These are phyloP conservation scores for Lophura swinhoii DNA, from an alignment of 2,797 vertebrate genomes.

Conservation along the genomic window DNA sequence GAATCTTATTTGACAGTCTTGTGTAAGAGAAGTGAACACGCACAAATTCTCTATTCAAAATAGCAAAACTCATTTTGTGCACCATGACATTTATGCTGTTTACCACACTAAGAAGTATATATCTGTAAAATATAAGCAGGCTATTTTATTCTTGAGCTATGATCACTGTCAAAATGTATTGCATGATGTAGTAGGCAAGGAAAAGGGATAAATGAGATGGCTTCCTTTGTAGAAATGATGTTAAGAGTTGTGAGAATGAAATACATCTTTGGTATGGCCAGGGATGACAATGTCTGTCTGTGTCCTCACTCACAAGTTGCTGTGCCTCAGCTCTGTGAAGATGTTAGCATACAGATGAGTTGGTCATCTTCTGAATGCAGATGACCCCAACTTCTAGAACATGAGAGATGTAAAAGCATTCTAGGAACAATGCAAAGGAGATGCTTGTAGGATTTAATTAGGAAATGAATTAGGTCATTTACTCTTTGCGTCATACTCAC, in stretches of 20 bases:
- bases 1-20: conserved; percentile 29
- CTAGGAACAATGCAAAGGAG: neutral
- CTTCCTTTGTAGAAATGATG: neutral
- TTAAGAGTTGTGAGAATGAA: neutral
- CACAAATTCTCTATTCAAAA: neutral
- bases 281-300: neutral
- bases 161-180: neutral
- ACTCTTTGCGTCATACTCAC: neutral
- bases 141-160: neutral
- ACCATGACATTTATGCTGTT: neutral
- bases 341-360: neutral
- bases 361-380: neutral
- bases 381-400: neutral
- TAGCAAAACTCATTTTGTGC: neutral
- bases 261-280: neutral
- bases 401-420: neutral
- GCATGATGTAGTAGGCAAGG: neutral
- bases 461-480: neutral
- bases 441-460: neutral
- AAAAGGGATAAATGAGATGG: neutral
- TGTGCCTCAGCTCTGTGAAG: neutral
- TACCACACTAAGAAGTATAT: neutral
- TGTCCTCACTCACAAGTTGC: neutral
- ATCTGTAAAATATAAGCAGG: neutral
- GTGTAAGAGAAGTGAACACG: neutral